Conservation (phyloP, 2,797 vertebrate species). For the Phataginus tricuspis region DNA sequence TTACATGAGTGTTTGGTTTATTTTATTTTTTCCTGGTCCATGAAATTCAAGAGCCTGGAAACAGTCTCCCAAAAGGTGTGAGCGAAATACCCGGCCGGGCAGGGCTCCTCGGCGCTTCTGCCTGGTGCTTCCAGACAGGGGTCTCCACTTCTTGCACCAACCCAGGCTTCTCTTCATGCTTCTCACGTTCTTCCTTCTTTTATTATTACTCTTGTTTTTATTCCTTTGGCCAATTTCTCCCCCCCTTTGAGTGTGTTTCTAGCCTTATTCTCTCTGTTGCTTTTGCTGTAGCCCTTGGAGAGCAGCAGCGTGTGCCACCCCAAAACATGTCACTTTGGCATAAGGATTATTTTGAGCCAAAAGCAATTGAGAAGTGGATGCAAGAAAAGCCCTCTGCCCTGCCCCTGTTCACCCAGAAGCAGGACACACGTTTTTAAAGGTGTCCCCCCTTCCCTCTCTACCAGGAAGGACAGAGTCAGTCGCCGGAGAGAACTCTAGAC, state of each 20-base stretch:
- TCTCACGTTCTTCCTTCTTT: background rate
- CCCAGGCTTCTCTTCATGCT: background rate
- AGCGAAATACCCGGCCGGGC: background rate
- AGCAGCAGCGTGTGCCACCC: background rate
- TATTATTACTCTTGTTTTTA: background rate
- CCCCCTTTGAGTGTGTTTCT: background rate
- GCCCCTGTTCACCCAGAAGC: background rate
- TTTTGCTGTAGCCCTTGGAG: background rate
- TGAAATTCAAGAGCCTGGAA: background rate
- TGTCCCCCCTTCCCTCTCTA: background rate
- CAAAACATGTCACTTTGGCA: background rate
- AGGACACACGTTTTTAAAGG: background rate
- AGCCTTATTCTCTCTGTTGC: background rate
- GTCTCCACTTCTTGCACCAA: background rate
- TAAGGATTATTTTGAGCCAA: background rate
- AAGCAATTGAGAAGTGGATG: background rate
- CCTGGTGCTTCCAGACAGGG: too few species aligned
- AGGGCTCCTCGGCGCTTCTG: fast-evolving
- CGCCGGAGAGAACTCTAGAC: background rate
- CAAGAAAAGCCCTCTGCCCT: background rate
- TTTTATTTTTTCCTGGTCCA: background rate
- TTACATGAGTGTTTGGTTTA: background rate
- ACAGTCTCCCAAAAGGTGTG: background rate
- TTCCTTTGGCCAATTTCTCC: background rate
- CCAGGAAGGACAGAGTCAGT: background rate